Conservation (phyloP, 2,888 invertebrate genomes). For the Caenorhabditis zanzibari region DNA sequence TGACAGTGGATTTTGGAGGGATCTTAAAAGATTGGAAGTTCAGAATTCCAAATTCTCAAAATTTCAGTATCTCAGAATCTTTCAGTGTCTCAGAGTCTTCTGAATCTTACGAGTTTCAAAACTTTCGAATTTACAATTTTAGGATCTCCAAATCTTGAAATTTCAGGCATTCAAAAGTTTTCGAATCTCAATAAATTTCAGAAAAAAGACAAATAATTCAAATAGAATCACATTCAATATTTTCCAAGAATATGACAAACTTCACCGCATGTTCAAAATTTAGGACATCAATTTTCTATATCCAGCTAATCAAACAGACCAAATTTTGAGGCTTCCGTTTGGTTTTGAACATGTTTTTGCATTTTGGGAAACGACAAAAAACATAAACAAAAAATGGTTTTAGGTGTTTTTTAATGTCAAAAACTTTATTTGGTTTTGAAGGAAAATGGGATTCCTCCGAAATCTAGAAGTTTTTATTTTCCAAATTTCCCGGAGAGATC, state of each 20-base stretch:
- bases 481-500: not conserved
- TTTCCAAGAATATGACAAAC: not conserved
- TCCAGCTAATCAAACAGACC: slow-evolving; percentile 17
- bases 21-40: too few species aligned
- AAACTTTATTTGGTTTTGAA: not conserved
- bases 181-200: not conserved
- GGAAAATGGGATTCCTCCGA: too few species aligned
- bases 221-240: too few species aligned
- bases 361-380: not conserved
- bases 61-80: not conserved
- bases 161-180: not conserved
- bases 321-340: slow-evolving; percentile 13
- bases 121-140: not conserved
- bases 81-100: too few species aligned
- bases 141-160: not conserved
- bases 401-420: too few species aligned
- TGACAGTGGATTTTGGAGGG: too few species aligned
- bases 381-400: not conserved
- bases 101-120: not conserved
- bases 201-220: too few species aligned
- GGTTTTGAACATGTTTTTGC: not conserved
- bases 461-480: too few species aligned
- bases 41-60: not conserved
- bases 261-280: not conserved
- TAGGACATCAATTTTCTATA: not conserved